Base-by-base conservation (phyloP, 2,888 invertebrate genomes). In the Dynastes hyllus region DNA sequence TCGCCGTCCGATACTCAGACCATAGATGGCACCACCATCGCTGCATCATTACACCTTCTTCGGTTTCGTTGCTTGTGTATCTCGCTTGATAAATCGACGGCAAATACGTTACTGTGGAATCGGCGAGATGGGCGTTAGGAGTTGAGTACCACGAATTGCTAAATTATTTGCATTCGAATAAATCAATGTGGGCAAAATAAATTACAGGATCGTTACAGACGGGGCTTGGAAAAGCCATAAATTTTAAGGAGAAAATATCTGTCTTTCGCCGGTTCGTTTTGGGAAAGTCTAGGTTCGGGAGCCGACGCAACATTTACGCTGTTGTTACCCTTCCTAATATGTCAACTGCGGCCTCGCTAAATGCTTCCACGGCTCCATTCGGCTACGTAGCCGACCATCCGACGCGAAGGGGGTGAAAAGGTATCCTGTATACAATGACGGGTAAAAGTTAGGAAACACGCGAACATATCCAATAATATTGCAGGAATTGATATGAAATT, bases 161-260 rank as follows among this genome's bases (percentile, higher is more conserved):
- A 40, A 66, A 66, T 66, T 66, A 66, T 66, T 66, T 66, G 66
- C 66, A 66, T 66, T 66, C 66, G 40, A 66, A 66, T 66, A 66
- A 66, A 66, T 66, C 66, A 66, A 66, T 66, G 66, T 66, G 16
- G 29, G 29, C 9, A 5, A n/a, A 37, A 66, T 66, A 66, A 66
- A 66, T 66, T 66, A 22, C 66, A n/a, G 16, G n/a, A 16, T 55
- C 55, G 55, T 55, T 55, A 55, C 16, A n/a, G 6, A 55, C 16
- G 16, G 55, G 4, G 5, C n/a, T 11, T n/a, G 16, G 4, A 16
- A 55, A 66, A 40, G 66, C 66, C 8, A 66, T 66, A 66, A 66
- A 66, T 66, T 66, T 66, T 40, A 4, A 37, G 55, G 55, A 37
- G 66, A 66, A 40, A 66, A 66, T 66, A 66, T 66, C 40, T 40